These are phyloP conservation scores for Jordanella pulchra DNA, from an alignment of 2,797 vertebrate species.

Conservation along the genomic window DNA sequence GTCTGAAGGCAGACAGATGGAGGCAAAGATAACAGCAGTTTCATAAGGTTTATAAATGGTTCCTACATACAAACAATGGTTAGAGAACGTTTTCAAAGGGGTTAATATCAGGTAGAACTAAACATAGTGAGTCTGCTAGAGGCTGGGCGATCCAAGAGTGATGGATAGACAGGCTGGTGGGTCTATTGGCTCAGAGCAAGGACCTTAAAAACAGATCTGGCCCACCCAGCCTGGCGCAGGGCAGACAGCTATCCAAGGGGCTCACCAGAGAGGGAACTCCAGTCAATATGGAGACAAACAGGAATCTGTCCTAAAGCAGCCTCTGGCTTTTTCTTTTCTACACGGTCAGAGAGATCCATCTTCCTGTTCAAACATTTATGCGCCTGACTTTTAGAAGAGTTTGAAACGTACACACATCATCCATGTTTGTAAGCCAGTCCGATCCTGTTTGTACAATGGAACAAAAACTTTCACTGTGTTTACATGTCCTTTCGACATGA, in stretches of 20 bases:
- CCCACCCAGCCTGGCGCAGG: constrained; percentile 11
- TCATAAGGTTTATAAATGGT: constrained; percentile 25
- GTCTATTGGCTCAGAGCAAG: constrained; percentile 47
- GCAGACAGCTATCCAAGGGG: constrained; percentile 28
- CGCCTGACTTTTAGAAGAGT: constrained; percentile 1
- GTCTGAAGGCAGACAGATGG: constrained; percentile 51
- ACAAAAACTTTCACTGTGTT: not conserved
- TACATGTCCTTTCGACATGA: not conserved
- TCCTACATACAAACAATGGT: constrained; percentile 19
- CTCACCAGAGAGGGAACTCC: constrained; percentile 31
- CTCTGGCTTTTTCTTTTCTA: constrained; percentile 34
- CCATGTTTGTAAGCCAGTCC: constrained; percentile 6
- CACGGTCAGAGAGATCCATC: constrained; percentile 10
- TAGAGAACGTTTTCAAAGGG: constrained; percentile 5
- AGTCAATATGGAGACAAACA: constrained; percentile 62
- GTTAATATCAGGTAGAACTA: constrained; percentile 17
- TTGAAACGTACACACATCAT: constrained; percentile 10
- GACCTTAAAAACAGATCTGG: constrained; percentile 45
- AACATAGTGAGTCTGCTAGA: constrained; percentile 3
- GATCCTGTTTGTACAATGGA: not conserved
- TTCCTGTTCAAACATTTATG: constrained; percentile 19
- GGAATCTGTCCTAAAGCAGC: constrained; percentile 59
- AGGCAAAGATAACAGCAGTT: constrained; percentile 48
- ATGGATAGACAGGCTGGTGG: constrained; percentile 30
- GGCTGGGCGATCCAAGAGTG: constrained; percentile 21